Base-by-base conservation (phyloP, 2,888 invertebrate genomes). In the Calameuta pallipes region DNA sequence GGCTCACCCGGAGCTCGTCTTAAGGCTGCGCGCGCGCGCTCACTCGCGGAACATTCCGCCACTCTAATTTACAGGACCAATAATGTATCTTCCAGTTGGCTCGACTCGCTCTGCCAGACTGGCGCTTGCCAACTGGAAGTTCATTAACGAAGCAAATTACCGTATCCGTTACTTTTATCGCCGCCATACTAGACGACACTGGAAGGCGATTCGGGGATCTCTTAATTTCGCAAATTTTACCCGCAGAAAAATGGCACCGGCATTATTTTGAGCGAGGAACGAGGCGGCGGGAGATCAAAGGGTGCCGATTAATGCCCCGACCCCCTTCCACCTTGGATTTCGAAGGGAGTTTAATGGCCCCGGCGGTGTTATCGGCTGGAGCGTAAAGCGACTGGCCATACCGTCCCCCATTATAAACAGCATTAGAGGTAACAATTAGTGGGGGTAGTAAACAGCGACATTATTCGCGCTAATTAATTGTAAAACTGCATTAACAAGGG, bases 81-180 rank as follows among this genome's bases (percentile, higher is more conserved):
- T 88, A 80, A 88, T 88, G 85, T 85, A 86, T 88, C 87, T 86
- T 83, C 80, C 75, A 85, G 85, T 88, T 89, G 88, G 88, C 87
- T 86, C 83, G 69, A 79, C 80, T 77, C 83, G 77, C 82, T 79
- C 74, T 80, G n/a, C 69, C 74, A 69, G 76, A 77, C 79, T 74
- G 68, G 68, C 78, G 79, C 31, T 84, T 85, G 89, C 88, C 89
- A 89, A 89, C 85, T 87, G 84, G 82, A 86, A 88, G 87, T 89
- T 89, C 89, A 88, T 89, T 89, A 89, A 88, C 85, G 83, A 84
- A 85, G 85, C 84, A 82, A 88, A 88, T 88, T 87, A 88, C 86
- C 88, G 84, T 86, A 86, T 88, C 83, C 82, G 87, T 88, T 88
- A 88, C 84, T 88, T 88, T 88, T 88, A 88, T 88, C 85, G 84